Conservation (phyloP, 2,888 invertebrate species). For the Bugulina stolonifera region DNA sequence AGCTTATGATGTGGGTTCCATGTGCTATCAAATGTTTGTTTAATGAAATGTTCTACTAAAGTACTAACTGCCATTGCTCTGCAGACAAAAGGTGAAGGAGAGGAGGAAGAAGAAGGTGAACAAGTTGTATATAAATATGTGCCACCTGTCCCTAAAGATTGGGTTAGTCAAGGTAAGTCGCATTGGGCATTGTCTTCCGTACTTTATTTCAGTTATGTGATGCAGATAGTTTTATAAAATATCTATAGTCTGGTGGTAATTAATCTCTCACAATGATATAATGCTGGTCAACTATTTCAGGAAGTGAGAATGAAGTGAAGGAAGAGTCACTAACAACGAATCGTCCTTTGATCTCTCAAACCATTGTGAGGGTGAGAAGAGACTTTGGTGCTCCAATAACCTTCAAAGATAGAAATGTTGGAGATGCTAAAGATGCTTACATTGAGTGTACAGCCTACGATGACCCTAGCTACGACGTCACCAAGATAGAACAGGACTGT, state of each 20-base stretch:
- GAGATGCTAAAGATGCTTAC: slow-evolving; percentile 47
- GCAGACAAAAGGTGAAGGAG: slow-evolving; percentile 29
- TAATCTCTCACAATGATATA: too few species aligned
- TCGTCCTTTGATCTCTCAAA: slow-evolving; percentile 43
- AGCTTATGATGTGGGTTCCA: too few species aligned
- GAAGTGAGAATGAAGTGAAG: slow-evolving; percentile 49
- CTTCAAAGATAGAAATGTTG: slow-evolving; percentile 47
- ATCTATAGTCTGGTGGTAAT: too few species aligned
- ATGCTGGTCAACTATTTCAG: too few species aligned
- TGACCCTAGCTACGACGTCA: slow-evolving; percentile 44
- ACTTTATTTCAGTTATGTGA: too few species aligned
- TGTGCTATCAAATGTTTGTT: too few species aligned
- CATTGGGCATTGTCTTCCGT: background rate
- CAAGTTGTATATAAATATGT: slow-evolving; percentile 45
- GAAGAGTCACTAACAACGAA: slow-evolving; percentile 42
- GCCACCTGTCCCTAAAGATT: slow-evolving; percentile 49
- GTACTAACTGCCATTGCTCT: too few species aligned
- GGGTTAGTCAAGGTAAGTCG: slow-evolving; percentile 44
- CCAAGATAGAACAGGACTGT: slow-evolving; percentile 45
- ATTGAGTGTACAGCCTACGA: slow-evolving; percentile 46
- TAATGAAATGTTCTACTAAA: too few species aligned
- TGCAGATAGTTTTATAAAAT: too few species aligned
- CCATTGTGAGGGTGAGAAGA: slow-evolving; percentile 35
- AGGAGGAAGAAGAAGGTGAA: slow-evolving; percentile 34
- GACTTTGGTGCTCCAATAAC: slow-evolving; percentile 44